Evolutionary conservation across 2,888 invertebrate species (phyloP), one percentile per base, ranked within the genome.

Genomic region (Xanthorhoe spadicearia): DNA sequence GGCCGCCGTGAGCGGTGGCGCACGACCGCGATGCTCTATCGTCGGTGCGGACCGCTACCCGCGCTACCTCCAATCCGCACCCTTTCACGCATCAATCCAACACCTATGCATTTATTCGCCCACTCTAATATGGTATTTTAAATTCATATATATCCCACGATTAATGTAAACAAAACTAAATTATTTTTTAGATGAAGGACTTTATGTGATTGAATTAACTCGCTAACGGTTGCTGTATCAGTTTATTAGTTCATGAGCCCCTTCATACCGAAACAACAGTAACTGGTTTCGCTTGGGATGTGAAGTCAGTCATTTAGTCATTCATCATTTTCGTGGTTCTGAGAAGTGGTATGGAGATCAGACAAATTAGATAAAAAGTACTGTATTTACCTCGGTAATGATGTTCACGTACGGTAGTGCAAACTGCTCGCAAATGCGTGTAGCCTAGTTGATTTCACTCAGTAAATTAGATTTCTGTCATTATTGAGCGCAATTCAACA

Each of bases 1-100:
- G 92, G 92, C 84, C 84, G 88, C 89, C 92, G 90, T 91, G 91
- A 90, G 90, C 89, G 84, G 88, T 85, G 89, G 89, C 90, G 91
- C 91, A 91, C 92, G 91, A 91, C 85, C 87, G 86, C 83, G 91
- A 91, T 91, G 87, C 83, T 87, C 88, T 91, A 90, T 89, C 84
- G 82, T 80, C 82, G 80, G 80, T 76, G 80, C 79, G 82, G 78
- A 85, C 87, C 89, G 89, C 86, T 88, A 87, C 79, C 74, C 77
- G n/a, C n/a, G 75, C 75, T 75, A 70, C 74, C 71, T 75, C 60
- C 49, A 61, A 59, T 67, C 67, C 63, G 61, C 61, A 67, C 65
- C 69, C 63, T 66, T 61, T 60, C 68, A 61, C 61, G 59, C 66
- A 64, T 59, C 66, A 65, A 61, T 68, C 64, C 32, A 35, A 60